Percentiles rank a stretch among this genome's conserved stretches.
These are phyloP conservation scores for Cydia fagiglandana DNA, from an alignment of 1,140 invertebrate genomes.

Conservation along the genomic window DNA sequence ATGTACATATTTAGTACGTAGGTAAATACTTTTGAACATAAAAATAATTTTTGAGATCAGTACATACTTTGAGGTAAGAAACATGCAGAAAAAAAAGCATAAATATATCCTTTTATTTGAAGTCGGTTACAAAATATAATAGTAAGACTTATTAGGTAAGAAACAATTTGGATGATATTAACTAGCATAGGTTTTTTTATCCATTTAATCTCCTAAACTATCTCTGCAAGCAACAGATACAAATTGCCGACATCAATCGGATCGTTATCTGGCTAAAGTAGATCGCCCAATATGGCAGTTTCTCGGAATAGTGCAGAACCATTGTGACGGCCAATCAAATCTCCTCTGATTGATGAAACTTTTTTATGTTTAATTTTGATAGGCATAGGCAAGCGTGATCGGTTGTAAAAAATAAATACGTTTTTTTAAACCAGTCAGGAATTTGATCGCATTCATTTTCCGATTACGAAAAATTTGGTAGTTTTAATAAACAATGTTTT, in stretches of 20 bases:
- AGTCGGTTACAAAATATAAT: too few relatives aligned
- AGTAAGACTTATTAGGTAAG: neutral
- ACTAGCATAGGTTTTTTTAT: neutral
- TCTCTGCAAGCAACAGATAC: slow-evolving; percentile 17
- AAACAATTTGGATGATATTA: neutral
- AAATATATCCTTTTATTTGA: neutral
- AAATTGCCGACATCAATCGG: slow-evolving; percentile 23
- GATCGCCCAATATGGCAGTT: slow-evolving; percentile 5
- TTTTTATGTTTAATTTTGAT: slow-evolving; percentile 23
- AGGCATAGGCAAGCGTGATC: slow-evolving; percentile 7
- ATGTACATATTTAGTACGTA: too few relatives aligned
- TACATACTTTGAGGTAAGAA: too few relatives aligned
- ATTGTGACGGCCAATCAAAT: slow-evolving; percentile 25
- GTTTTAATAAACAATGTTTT: too few relatives aligned
- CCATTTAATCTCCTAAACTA: neutral
- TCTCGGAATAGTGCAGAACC: slow-evolving; percentile 15
- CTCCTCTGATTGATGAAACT: slow-evolving; percentile 11
- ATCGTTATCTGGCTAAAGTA: slow-evolving; percentile 13
- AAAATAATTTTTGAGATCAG: too few relatives aligned
- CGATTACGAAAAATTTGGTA: too few relatives aligned
- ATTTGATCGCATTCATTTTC: too few relatives aligned
- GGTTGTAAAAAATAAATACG: neutral
- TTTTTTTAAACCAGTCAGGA: neutral
- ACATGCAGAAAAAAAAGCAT: too few relatives aligned
- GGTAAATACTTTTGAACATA: too few relatives aligned